A percentile compares a stretch with the other conserved stretches of the same genome.
phyloP scores from a whole-genome alignment of 2,888 invertebrate genomes.

The Petrolisthes manimaculis region DNA sequence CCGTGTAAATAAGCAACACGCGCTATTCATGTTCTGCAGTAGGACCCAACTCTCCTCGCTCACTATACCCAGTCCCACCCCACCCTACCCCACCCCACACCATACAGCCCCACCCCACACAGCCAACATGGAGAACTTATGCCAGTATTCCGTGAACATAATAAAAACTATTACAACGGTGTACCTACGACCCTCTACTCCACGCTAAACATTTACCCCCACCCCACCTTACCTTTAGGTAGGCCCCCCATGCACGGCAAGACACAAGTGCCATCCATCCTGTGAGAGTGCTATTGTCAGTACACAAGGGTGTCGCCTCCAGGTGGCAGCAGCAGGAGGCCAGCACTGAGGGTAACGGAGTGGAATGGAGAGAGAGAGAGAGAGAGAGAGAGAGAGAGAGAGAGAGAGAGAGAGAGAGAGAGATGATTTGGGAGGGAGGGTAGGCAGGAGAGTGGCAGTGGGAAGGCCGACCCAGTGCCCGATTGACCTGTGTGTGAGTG shows the following conservation, averaged over 20 bases:
- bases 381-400: not conserved
- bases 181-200: no score
- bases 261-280: no score
- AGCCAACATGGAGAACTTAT: no score
- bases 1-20: not conserved
- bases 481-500: constrained; percentile 14
- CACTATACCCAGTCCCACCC: not conserved
- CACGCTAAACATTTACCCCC: no score
- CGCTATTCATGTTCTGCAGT: not conserved
- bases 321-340: not conserved
- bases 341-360: no score
- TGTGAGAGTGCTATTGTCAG: no score
- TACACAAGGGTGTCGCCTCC: no score
- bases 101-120: not conserved
- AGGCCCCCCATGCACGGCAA: no score
- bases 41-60: not conserved
- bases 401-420: not conserved
- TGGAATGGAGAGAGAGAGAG: no score
- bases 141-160: no score
- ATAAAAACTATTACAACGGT: no score
- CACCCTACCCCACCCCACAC: not conserved
- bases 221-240: no score
- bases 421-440: not conserved
- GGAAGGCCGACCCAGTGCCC: constrained; percentile 11
- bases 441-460: not conserved